phyloP scores from a whole-genome alignment of 2,113 vertebrate genomes.

The Elephas maximus region DNA sequence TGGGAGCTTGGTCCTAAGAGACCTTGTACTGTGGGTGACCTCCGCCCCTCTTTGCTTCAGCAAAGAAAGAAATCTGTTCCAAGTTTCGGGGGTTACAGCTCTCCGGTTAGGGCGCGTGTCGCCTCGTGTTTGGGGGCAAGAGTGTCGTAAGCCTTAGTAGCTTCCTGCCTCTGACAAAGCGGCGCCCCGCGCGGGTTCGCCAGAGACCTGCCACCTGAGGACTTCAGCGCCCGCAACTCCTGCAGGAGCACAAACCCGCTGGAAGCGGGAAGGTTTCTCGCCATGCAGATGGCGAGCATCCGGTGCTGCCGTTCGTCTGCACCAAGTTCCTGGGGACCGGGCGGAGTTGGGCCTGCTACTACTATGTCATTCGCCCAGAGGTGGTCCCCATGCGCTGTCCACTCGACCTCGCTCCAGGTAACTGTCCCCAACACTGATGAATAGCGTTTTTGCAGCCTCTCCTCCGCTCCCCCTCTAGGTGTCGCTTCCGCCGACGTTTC shows the following conservation, averaged over 20 bases:
- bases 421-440: not conserved
- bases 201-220: conserved; percentile 75
- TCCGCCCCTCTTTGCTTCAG: not conserved
- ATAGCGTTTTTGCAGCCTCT: conserved; percentile 2
- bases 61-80: not conserved
- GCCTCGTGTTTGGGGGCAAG: conserved; percentile 21
- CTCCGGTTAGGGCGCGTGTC: not conserved
- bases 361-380: not conserved
- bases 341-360: not conserved
- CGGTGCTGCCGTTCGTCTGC: not conserved
- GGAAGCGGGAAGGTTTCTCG: not conserved
- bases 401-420: not conserved
- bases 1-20: not conserved
- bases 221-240: conserved; percentile 43
- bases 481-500: conserved; percentile 84
- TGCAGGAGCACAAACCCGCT: not conserved
- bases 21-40: not conserved
- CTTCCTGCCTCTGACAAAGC: not conserved
- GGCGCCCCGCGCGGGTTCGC: not conserved
- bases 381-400: not conserved
- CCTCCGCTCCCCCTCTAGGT: conserved; percentile 81
- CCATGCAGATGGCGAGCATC: not conserved
- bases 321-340: not conserved
- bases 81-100: conserved; percentile 67
- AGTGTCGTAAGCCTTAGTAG: not conserved